Evolutionary conservation across 2,113 vertebrate species (phyloP).

Genomic region (Calcarius ornatus): DNA sequence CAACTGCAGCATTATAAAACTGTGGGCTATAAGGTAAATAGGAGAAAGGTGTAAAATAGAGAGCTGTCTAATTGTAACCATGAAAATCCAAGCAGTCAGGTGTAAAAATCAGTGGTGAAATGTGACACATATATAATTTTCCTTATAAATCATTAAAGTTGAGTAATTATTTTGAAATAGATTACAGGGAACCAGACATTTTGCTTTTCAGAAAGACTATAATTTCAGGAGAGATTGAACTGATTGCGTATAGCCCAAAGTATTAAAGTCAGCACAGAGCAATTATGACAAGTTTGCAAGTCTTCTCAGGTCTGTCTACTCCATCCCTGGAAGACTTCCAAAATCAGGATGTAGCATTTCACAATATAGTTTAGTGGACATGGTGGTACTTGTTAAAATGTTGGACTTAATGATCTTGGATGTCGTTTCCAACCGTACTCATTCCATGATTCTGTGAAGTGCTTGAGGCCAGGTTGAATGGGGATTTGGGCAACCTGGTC

Average conservation of each 20-base stretch:
- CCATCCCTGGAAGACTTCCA: not conserved
- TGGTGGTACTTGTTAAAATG: not conserved
- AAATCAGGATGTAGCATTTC: not conserved
- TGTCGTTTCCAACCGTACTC: not conserved
- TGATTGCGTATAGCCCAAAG: not conserved
- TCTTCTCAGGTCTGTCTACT: not conserved
- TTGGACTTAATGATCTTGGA: not conserved
- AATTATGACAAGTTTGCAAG: not conserved
- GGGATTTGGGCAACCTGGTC: not conserved
- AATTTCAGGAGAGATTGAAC: not conserved
- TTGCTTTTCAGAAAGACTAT: not conserved
- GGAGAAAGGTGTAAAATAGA: not conserved
- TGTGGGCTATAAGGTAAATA: not conserved
- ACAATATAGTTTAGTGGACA: not conserved
- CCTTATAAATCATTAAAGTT: accelerated
- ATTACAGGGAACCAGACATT: not conserved
- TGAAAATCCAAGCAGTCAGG: not conserved
- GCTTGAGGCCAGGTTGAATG: not conserved
- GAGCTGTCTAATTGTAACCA: not conserved
- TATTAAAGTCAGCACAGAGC: not conserved
- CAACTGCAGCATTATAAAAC: not conserved
- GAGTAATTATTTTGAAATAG: not conserved
- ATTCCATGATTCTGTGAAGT: not conserved
- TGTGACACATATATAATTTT: not conserved
- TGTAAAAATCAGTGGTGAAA: not conserved